Evolutionary conservation across 2,888 invertebrate species (phyloP).

Genomic region (Hypercompe scribonia): DNA sequence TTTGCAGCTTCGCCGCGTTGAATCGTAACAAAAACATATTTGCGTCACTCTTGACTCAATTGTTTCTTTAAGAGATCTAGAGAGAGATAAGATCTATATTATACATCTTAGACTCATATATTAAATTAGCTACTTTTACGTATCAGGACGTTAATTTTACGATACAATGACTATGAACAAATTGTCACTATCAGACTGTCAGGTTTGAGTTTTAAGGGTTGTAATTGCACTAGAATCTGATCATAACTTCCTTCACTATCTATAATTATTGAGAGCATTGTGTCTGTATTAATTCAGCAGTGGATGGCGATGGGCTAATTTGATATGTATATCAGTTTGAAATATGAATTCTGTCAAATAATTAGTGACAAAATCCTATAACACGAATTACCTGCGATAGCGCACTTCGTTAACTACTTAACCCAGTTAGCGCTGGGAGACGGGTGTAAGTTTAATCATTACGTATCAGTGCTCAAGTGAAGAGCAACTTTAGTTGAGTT

Average conservation of each 20-base stretch:
- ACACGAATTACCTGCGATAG: conserved; percentile 31
- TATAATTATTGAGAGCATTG: not conserved
- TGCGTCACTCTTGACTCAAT: conserved; percentile 40
- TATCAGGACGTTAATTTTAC: no score
- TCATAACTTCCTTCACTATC: not conserved
- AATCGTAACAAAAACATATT: conserved; percentile 56
- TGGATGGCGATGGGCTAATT: no score
- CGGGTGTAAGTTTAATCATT: conserved; percentile 18
- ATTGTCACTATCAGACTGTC: not conserved
- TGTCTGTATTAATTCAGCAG: not conserved
- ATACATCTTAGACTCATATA: not conserved
- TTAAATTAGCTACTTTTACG: not conserved
- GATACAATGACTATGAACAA: no score
- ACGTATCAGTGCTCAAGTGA: conserved; percentile 22
- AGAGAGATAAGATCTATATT: conserved; percentile 26
- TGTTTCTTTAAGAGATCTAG: no score
- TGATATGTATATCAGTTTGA: not conserved
- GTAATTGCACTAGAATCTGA: not conserved
- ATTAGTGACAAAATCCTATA: conserved; percentile 7
- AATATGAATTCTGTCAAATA: conserved; percentile 13
- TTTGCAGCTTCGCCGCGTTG: conserved; percentile 51
- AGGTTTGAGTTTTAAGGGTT: not conserved
- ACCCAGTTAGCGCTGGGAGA: conserved; percentile 25
- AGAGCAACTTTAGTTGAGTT: conserved; percentile 5
- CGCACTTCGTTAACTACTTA: conserved; percentile 25